A percentile compares a stretch with the other conserved stretches of the same genome.
These are phyloP conservation scores for Dissostichus mawsoni DNA, from an alignment of 2,113 vertebrate species.

Conservation along the genomic window DNA sequence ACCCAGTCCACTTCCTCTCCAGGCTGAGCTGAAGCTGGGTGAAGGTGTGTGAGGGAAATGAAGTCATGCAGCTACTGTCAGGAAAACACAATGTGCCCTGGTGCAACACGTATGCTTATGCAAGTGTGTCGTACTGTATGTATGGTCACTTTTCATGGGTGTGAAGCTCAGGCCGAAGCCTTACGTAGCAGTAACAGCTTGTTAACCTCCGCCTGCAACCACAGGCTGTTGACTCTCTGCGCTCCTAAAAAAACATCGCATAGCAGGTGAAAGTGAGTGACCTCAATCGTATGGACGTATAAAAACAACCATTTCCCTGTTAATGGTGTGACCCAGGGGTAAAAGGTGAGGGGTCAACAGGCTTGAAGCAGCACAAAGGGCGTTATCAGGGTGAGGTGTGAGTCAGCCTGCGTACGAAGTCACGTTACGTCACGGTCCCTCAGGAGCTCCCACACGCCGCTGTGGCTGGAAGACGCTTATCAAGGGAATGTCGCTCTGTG, in stretches of 20 bases:
- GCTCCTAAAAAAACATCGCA: constrained; percentile 18
- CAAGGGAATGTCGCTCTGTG: constrained; percentile 60
- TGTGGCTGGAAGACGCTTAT: constrained; percentile 77
- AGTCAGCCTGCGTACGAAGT: constrained; percentile 22
- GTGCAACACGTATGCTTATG: neutral
- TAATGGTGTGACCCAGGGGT: constrained; percentile 55
- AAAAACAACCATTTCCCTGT: constrained; percentile 66
- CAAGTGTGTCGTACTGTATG: neutral
- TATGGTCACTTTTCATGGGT: neutral
- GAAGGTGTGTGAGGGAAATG: constrained; percentile 14
- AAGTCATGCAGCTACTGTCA: constrained; percentile 53
- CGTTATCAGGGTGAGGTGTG: constrained; percentile 57
- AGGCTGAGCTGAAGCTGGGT: constrained; percentile 16
- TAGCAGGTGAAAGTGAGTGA: constrained; percentile 54
- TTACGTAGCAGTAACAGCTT: constrained; percentile 19
- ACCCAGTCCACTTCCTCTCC: constrained; percentile 52
- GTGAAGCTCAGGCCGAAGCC: neutral
- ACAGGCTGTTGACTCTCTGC: constrained; percentile 32
- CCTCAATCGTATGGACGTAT: constrained; percentile 27
- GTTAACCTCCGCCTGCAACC: constrained; percentile 27
- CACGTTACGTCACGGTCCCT: constrained; percentile 30
- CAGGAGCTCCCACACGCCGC: constrained; percentile 42
- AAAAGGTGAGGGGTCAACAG: constrained; percentile 59
- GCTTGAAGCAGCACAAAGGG: constrained; percentile 31
- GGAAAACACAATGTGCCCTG: constrained; percentile 35